Conservation (phyloP, 2,888 invertebrate species). For the Drosophila histrio region DNA sequence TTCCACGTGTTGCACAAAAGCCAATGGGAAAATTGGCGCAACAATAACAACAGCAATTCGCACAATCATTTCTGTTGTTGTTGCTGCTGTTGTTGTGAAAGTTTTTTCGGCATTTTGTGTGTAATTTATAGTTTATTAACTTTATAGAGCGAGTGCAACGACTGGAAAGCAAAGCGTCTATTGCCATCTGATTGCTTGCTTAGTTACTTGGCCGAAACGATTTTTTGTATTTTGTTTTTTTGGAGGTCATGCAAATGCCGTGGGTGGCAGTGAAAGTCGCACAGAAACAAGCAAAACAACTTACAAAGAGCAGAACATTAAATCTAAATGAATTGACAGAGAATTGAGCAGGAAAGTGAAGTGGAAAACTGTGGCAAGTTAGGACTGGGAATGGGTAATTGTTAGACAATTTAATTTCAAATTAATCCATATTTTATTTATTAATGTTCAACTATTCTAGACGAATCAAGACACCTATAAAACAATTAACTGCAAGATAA, state of each 20-base stretch:
- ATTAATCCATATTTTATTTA: too few relatives aligned
- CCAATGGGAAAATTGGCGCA: constrained; percentile 65
- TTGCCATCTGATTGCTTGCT: constrained; percentile 31
- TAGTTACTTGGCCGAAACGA: constrained; percentile 11
- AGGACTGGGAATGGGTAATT: not conserved
- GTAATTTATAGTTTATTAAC: constrained; percentile 80
- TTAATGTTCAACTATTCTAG: too few relatives aligned
- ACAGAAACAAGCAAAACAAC: not conserved
- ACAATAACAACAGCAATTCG: constrained; percentile 23
- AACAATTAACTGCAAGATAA: too few relatives aligned
- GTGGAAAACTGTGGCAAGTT: not conserved
- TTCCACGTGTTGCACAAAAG: constrained; percentile 73
- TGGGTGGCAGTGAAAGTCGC: constrained; percentile 74
- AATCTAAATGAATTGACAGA: not conserved
- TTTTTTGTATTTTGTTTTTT: constrained; percentile 34
- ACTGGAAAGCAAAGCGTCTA: constrained; percentile 59
- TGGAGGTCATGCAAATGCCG: constrained; percentile 72
- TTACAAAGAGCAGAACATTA: constrained; percentile 5
- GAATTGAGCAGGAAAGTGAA: not conserved
- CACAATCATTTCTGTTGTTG: constrained; percentile 45
- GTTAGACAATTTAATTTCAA: not conserved
- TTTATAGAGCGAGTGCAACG: constrained; percentile 74
- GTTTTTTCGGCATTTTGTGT: constrained; percentile 68
- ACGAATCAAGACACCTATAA: too few relatives aligned
- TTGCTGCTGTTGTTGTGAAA: constrained; percentile 63